Conservation (phyloP, 2,888 invertebrate species). For the Nasonia oneida region DNA sequence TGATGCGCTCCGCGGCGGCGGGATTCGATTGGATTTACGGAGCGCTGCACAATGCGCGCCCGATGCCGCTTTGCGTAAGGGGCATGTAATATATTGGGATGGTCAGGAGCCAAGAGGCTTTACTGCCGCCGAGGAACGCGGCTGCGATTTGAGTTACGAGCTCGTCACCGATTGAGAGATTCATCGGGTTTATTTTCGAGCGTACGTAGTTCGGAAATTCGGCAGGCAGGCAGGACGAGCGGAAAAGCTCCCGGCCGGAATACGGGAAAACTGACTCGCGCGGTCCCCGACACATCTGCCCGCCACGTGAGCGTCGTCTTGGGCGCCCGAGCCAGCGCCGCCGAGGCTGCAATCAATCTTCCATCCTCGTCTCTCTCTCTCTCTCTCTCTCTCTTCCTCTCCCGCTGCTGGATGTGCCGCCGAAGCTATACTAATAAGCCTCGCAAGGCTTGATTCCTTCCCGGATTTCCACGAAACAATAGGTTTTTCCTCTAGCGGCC, state of each 20-base stretch:
- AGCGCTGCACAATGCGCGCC: conserved; percentile 6
- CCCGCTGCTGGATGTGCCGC: background rate
- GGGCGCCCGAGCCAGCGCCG: background rate
- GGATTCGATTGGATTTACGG: conserved; percentile 51
- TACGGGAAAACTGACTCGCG: conserved; percentile 30
- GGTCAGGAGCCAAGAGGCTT: background rate
- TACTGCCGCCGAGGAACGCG: conserved; percentile 16
- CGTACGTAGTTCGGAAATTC: background rate
- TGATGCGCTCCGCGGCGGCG: conserved; percentile 11
- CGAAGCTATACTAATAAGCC: conserved; percentile 2
- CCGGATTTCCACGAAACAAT: conserved; percentile 46
- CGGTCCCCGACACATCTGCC: conserved; percentile 46
- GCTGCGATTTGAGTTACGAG: background rate
- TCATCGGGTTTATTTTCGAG: conserved; percentile 5
- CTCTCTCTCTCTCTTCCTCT: background rate
- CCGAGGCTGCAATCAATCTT: conserved; percentile 48
- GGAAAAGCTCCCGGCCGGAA: conserved; percentile 1
- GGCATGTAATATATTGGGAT: background rate
- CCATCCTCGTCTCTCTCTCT: background rate
- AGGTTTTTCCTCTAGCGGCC: conserved; percentile 16
- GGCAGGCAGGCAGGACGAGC: background rate
- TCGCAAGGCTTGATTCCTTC: conserved; percentile 27
- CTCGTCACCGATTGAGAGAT: background rate
- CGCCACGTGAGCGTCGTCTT: conserved; percentile 48
- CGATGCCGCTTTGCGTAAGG: background rate